A percentile compares a stretch with the other conserved stretches of the same genome.
Conservation (phyloP, 2,797 vertebrate genomes). For the Macropus fuliginosus region DNA sequence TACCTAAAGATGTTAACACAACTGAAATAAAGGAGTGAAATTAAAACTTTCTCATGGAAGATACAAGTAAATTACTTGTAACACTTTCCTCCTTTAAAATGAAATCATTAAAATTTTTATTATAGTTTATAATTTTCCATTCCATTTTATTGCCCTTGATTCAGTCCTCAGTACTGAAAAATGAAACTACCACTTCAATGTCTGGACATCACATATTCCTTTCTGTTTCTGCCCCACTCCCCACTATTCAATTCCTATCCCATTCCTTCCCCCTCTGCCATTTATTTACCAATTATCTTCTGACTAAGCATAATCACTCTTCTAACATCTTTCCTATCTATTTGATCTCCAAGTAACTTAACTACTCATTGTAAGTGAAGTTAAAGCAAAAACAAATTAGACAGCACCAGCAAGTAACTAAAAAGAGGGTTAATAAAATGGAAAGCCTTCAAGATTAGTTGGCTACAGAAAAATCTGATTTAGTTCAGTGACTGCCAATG, state of each 20-base stretch:
- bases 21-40: constrained; percentile 83
- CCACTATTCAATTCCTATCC: not conserved
- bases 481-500: not conserved
- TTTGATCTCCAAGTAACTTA: not conserved
- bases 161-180: not conserved
- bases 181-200: not conserved
- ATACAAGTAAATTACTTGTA: constrained; percentile 59
- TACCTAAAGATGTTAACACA: constrained; percentile 78
- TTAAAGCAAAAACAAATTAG: not conserved
- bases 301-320: not conserved
- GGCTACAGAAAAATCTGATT: not conserved
- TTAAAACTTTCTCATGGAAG: constrained; percentile 76
- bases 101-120: constrained; percentile 43
- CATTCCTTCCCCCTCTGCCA: not conserved
- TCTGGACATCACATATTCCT: not conserved
- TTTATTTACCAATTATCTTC: not conserved
- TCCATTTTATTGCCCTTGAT: not conserved
- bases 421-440: not conserved
- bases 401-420: not conserved
- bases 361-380: not conserved
- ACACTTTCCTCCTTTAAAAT: constrained; percentile 41
- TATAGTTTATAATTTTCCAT: constrained; percentile 42
- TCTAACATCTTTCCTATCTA: not conserved
- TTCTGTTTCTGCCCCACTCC: not conserved
- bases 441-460: not conserved